These are phyloP conservation scores for Cossypha niveicapilla DNA, from an alignment of 2,797 vertebrate genomes.

Conservation along the genomic window DNA sequence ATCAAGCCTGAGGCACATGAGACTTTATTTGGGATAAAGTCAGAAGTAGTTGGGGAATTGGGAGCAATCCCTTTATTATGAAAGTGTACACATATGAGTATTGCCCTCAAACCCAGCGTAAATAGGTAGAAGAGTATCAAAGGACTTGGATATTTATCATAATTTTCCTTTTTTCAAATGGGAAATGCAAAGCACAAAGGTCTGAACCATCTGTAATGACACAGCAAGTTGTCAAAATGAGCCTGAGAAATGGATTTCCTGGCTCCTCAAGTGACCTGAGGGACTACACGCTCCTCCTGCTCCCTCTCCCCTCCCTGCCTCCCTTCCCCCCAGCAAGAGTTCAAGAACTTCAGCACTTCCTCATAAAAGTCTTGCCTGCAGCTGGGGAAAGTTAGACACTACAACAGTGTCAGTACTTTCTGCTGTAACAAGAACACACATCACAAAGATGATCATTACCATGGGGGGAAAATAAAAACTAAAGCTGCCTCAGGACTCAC, in stretches of 20 bases:
- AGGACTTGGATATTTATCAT: not conserved
- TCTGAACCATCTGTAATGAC: not conserved
- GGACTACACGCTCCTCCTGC: not conserved
- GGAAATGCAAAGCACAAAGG: not conserved
- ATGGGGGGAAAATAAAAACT: fast-evolving
- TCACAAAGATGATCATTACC: not conserved
- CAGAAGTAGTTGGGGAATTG: not conserved
- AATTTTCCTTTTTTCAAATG: not conserved
- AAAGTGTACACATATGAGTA: not conserved
- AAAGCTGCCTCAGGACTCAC: not conserved
- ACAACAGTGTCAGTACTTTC: not conserved
- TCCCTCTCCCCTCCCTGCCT: not conserved
- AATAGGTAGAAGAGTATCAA: not conserved
- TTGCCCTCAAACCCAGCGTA: not conserved
- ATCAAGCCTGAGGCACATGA: not conserved
- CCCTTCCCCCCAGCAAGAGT: not conserved
- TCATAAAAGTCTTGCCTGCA: not conserved
- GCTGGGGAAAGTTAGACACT: not conserved
- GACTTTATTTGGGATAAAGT: not conserved
- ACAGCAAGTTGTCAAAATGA: conserved; percentile 4
- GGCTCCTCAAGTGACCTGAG: not conserved
- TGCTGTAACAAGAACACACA: not conserved
- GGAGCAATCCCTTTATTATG: not conserved
- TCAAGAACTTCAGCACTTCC: not conserved
- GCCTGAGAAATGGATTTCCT: not conserved